These are phyloP conservation scores for Campylorhamphus procurvoides DNA, from an alignment of 2,113 vertebrate genomes.

Conservation along the genomic window DNA sequence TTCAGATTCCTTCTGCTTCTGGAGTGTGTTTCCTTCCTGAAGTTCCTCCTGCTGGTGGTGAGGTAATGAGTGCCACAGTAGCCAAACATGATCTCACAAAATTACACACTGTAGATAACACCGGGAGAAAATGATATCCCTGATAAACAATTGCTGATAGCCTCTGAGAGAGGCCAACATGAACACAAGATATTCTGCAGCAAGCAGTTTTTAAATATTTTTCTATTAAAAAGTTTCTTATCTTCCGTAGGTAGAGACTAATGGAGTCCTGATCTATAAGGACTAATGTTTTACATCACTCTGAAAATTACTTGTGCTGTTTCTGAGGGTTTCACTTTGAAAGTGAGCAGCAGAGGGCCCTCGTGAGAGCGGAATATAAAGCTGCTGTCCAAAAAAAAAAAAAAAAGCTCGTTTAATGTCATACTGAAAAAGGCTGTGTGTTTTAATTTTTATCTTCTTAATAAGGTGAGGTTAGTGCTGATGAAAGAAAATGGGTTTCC, in stretches of 20 bases:
- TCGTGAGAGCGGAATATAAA: not conserved
- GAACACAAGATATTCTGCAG: not conserved
- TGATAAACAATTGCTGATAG: not conserved
- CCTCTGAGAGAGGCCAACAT: not conserved
- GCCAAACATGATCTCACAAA: not conserved
- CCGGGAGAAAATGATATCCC: not conserved
- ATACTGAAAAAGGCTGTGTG: not conserved
- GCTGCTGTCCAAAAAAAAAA: not conserved
- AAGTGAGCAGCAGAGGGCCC: slow-evolving; percentile 2
- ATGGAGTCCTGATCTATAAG: not conserved
- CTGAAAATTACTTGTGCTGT: not conserved
- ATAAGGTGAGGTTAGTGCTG: not conserved
- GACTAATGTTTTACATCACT: not conserved
- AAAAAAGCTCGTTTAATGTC: not conserved
- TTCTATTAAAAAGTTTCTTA: not conserved
- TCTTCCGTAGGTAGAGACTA: not conserved
- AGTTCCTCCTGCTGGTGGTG: not conserved
- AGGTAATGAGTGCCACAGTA: not conserved
- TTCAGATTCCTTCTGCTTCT: not conserved
- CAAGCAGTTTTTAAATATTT: not conserved
- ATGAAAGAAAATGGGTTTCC: not conserved
- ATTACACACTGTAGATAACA: not conserved
- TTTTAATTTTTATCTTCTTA: not conserved
- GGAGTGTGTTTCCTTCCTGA: not conserved
- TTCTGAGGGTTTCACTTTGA: not conserved